Evolutionary conservation across 2,797 vertebrate genomes (phyloP).

Genomic region (Rhinella marina): DNA sequence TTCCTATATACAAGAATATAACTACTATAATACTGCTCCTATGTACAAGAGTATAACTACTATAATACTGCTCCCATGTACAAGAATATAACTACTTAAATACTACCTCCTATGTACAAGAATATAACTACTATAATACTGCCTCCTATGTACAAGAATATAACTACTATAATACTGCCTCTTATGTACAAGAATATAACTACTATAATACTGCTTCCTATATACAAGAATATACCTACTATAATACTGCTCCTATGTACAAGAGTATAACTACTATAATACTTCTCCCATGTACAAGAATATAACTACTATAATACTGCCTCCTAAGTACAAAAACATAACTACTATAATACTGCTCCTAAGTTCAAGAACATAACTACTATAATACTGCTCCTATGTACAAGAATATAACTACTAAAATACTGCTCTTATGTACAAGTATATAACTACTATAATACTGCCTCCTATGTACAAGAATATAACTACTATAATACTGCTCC

Average conservation of each 20-base stretch:
- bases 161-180: conserved; percentile 2
- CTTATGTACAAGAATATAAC: conserved; percentile 11
- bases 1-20: conserved; percentile 12
- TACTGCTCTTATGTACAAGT: not conserved
- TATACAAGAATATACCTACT: conserved; percentile 10
- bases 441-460: not conserved
- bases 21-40: not conserved
- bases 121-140: conserved; percentile 18
- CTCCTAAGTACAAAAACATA: conserved; percentile 9
- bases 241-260: conserved; percentile 15
- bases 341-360: conserved; percentile 16
- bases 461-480: not conserved
- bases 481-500: not conserved
- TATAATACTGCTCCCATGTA: not conserved
- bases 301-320: conserved; percentile 18
- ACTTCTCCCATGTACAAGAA: not conserved
- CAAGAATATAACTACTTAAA: not conserved
- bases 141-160: not conserved
- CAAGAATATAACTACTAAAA: not conserved
- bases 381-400: not conserved
- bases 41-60: conserved; percentile 7
- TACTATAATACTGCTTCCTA: not conserved
- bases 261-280: conserved; percentile 21
- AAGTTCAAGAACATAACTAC: not conserved
- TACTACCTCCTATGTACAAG: conserved; percentile 1